Base-by-base conservation (phyloP, 2,888 invertebrate genomes). In the Tryphoninae sp. region DNA sequence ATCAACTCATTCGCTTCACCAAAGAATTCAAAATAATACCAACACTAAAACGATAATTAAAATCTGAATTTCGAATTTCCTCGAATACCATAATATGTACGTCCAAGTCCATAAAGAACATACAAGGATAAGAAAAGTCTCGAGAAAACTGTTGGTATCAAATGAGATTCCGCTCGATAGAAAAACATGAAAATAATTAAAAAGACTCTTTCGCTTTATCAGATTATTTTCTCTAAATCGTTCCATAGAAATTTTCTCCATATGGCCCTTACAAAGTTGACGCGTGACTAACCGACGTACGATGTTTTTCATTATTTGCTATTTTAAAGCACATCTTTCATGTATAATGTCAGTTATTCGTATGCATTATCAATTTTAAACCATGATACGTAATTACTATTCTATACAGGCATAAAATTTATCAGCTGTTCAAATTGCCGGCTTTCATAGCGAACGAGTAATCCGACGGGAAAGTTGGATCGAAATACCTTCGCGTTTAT, bases 1-100 rank as follows among this genome's bases (percentile, higher is more conserved):
- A 82, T 76, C 75, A 75, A 71, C 65, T 55, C 55, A 11, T 26
- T 33, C 49, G 64, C 13, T 40, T 69, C 68, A 49, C 40, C 40
- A 67, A 49, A 33, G 58, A 78, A 78, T 76, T 82, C 75, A 23
- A 72, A 78, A 67, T 49, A 74, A 74, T 23, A n/a, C 73, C 53
- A 40, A 11, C 9, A 75, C 2, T 26, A 1, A 58, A 22, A 74
- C 23, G 9, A 11, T 53, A 71, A 78, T 74, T 22, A 74, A 78
- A 78, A 81, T 81, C 71, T 75, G 82, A 76, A 79, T 73, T 82
- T 76, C 33, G 73, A 82, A 82, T 76, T 64, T 26, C 19, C 26
- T 53, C 22, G 9, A 33, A 26, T 19, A 69, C 59, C 16, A 45
- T 53, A 26, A 42, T 53, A 26, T 0, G 19, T 2, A 22, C 0